Base-by-base conservation (phyloP, 2,888 invertebrate genomes). In the Plagodis dolabraria region DNA sequence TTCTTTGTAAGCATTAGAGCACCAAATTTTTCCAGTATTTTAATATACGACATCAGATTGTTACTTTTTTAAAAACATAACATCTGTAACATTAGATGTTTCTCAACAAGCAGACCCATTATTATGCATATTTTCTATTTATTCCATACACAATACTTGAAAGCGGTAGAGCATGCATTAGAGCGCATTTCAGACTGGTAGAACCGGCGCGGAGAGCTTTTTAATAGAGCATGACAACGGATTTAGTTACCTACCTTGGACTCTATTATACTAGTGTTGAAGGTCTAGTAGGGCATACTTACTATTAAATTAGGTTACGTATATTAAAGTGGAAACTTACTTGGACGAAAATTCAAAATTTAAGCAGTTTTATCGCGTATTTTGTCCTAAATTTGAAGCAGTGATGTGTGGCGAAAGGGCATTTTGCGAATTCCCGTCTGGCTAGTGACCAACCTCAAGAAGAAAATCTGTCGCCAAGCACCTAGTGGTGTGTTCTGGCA, bases 141-240 rank as follows among this genome's bases (percentile, higher is more conserved):
- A 11, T 59, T 57, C 48, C 40, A 38, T 50, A 51, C 46, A 64
- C 65, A 68, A 60, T 69, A 60, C 58, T 48, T 46, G 53, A 48
- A 60, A 53, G 67, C 75, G 67, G 69, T 69, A 69, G 69, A 69
- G 67, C 70, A 69, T 76, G 67, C 64, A 64, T 62, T 68, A 55
- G 61, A 63, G 74, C 70, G 69, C 75, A 74, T 63, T 64, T 53
- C 54, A 59, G 47, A 74, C 76, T 60, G 65, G 78, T 70, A 60
- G 49, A 53, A 51, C 56, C 42, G 52, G 60, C 58, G 52, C 60
- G 43, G 53, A 70, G 71, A 64, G 68, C 54, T 60, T 74, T 67
- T 77, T 74, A 78, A 75, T 78, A 79, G 79, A 76, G 77, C 79
- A 61, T 64, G 58, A 67, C 75, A 10, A 64, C 49, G n/a, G 61